Evolutionary conservation across 2,797 vertebrate genomes (phyloP), one percentile per base, ranked within the genome.

Genomic region (Phalloptychus januarius): DNA sequence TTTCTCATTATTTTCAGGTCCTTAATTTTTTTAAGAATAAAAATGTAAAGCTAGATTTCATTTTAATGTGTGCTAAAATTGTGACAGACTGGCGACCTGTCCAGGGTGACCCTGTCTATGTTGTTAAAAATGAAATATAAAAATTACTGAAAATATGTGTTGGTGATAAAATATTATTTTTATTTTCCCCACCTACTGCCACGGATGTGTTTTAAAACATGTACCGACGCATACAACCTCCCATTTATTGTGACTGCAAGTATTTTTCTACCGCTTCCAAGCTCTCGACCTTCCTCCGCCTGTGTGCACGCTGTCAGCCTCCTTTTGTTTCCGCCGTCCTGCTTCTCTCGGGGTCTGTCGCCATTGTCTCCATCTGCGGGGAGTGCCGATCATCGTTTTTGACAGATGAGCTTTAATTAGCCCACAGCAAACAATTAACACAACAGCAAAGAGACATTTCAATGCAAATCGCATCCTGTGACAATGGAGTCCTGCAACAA

Each of bases 401-500:
- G 91, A 95, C 91, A 90, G 91, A 75, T 89, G 45, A 82, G 77
- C 82, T 89, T 92, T 95, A 96, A 96, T 96, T 95, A 95, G 92
- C 91, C 90, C 78, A 52, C 87, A 86, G 92, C 93, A 94, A 95
- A 95, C 94, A 95, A 95, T 95, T 95, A 95, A 91, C 91, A 90
- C 88, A 86, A 90, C 87, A 83, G 85, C 74, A 83, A 63, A 82
- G 70, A 83, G 61, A 91, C 86, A 92, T 91, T 93, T 91, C 88
- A 91, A 94, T 95, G 94, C 93, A 92, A 93, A 95, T 94, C 88
- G 92, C 90, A 93, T 90, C 88, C 88, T 87, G 78, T 86, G 67
- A 81, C 81, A 92, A 95, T 93, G 93, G 94, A 93, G 89, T 86
- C 83, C 88, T 69, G 83, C 88, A 76, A 89, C 91, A 93, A 90